Base-by-base conservation (phyloP, 2,888 invertebrate genomes). In the Julus scandinavius region DNA sequence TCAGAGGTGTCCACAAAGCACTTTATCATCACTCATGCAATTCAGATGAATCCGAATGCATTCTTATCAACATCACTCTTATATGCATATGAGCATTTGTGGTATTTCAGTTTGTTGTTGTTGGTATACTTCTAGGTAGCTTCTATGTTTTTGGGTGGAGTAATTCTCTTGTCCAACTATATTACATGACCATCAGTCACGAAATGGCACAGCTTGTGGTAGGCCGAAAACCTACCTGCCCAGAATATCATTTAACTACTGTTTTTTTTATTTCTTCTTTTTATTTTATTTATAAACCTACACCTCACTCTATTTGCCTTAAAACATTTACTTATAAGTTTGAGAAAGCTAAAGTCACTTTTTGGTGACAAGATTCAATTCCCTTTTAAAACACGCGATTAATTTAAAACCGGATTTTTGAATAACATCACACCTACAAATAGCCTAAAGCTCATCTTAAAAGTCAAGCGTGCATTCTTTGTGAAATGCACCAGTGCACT, bases 171-270 rank as follows among this genome's bases (percentile, higher is more conserved):
- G 41, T 84, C 84, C 84, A 84, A 84, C 84, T 40, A 84, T 84
- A 84, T 84, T 84, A 84, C 84, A 84, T 84, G 84, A 84, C 41
- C 84, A 84, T 84, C 41, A 38, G 84, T 84, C 84, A 84, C 84
- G 41, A 38, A 84, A 41, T 40, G 13, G 41, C 84, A 84, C 84
- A 84, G 84, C 84, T 84, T 84, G 84, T 84, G 84, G 84, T 38
- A 38, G 17, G 84, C 41, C 29, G 58, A 58, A 58, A 58, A 58
- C 58, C 58, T 58, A 58, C 58, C 58, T 58, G 58, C 58, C 58
- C 58, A 58, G 58, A 13, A 58, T 58, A 58, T 17, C 58, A 58
- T 58, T 58, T 58, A 58, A 58, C 58, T 58, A 15, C 58, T 17
- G 58, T 58, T 58, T 58, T 58, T 58, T 58, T 58, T 49, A 1